Conservation (phyloP, 2,797 vertebrate species). For the Acipenser oxyrinchus region DNA sequence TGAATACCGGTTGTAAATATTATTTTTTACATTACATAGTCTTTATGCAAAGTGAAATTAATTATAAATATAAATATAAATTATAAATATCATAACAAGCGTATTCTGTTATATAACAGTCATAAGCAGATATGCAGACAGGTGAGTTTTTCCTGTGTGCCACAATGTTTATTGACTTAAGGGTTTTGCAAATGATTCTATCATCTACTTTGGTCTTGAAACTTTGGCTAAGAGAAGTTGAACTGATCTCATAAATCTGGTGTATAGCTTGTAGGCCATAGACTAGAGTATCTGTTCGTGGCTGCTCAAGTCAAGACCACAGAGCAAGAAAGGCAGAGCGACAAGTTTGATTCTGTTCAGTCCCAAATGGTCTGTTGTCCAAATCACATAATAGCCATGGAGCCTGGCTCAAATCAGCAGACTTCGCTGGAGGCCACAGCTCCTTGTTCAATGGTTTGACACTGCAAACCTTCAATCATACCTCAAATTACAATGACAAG, state of each 20-base stretch:
- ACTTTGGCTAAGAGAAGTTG: background rate
- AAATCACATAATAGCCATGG: background rate
- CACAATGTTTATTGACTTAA: background rate
- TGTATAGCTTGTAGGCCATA: background rate
- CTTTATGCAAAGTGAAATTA: too few species aligned
- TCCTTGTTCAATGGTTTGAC: too few species aligned
- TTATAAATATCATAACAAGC: too few species aligned
- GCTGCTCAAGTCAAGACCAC: background rate
- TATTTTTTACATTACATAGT: too few species aligned
- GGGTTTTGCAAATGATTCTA: background rate
- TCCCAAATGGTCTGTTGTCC: background rate
- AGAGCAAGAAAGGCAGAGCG: background rate
- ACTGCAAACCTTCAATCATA: too few species aligned
- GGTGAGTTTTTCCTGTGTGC: background rate
- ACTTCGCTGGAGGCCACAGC: too few species aligned
- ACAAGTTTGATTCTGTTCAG: background rate
- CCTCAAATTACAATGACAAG: too few species aligned
- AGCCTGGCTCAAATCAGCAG: background rate
- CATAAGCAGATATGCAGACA: too few species aligned
- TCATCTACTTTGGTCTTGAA: background rate
- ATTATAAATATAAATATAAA: too few species aligned
- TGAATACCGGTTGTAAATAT: too few species aligned
- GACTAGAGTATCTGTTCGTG: background rate
- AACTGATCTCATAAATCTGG: slow-evolving; percentile 1
- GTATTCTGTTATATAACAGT: too few species aligned